Percentiles rank a stretch among this genome's conserved stretches.
Evolutionary conservation across 2,797 vertebrate genomes (phyloP).

Genomic region (Sebastiscus albofasciatus): DNA sequence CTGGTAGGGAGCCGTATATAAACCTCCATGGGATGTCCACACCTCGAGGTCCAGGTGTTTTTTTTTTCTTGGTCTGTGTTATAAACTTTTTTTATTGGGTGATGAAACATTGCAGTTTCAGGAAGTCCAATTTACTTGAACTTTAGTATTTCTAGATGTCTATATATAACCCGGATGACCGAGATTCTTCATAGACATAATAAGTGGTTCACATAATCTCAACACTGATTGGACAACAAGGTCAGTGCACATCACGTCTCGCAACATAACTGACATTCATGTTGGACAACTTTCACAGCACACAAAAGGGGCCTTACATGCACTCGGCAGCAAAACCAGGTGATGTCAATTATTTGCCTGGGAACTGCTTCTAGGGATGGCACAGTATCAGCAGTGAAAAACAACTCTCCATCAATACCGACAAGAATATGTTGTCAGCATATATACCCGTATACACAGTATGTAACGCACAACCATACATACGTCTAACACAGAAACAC

Average conservation of each 20-base stretch:
- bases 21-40: neutral
- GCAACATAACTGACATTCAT: neutral
- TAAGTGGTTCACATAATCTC: slow-evolving; percentile 3
- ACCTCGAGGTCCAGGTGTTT: neutral
- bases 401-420: too few species aligned
- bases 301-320: neutral
- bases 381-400: too few species aligned
- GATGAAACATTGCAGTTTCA: neutral
- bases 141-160: neutral
- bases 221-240: neutral
- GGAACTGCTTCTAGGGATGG: neutral
- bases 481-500: neutral
- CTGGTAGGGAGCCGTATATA: neutral
- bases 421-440: neutral
- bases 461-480: neutral
- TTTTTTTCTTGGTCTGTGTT: neutral
- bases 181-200: neutral
- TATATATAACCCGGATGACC: neutral
- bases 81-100: neutral
- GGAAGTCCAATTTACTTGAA: neutral
- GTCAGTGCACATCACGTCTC: neutral
- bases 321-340: neutral
- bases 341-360: neutral
- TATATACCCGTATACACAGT: neutral
- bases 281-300: neutral